These are phyloP conservation scores for Actinia tenebrosa DNA, from an alignment of 64 coral and sea anemone species.

Conservation along the genomic window DNA sequence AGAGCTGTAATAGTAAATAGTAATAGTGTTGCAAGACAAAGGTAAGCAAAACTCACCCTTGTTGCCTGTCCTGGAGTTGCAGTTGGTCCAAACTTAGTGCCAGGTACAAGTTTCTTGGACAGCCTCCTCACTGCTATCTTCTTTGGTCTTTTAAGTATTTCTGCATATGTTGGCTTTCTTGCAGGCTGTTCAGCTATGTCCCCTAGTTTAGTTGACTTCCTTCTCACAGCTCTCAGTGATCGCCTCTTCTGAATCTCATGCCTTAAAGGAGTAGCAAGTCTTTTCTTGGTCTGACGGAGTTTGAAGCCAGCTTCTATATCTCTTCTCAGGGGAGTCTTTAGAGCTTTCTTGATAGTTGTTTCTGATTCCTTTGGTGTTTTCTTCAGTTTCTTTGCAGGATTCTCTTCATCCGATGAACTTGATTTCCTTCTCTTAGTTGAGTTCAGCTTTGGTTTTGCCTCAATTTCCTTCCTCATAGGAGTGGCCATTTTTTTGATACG, in stretches of 20 bases:
- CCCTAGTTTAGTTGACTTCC: slow-evolving; percentile 46
- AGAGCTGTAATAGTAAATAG: too few species aligned
- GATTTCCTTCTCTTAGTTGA: slow-evolving; percentile 54
- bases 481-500: slow-evolving; percentile 59
- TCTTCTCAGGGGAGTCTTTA: slow-evolving; percentile 80
- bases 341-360: slow-evolving; percentile 15
- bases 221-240: slow-evolving; percentile 39
- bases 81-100: neutral
- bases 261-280: slow-evolving; percentile 63
- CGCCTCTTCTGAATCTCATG: slow-evolving; percentile 45
- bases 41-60: neutral
- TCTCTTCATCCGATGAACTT: slow-evolving; percentile 20
- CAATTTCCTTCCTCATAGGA: slow-evolving; percentile 65
- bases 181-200: neutral
- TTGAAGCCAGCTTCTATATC: slow-evolving; percentile 64
- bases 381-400: slow-evolving; percentile 54
- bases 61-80: neutral
- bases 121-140: slow-evolving; percentile 32
- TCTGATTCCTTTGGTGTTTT: slow-evolving; percentile 1
- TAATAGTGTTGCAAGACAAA: too few species aligned
- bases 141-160: slow-evolving; percentile 85
- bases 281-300: slow-evolving; percentile 49
- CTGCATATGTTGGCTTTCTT: slow-evolving; percentile 88
- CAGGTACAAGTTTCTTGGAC: slow-evolving; percentile 6
- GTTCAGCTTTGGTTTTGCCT: slow-evolving; percentile 46